Conservation (phyloP, 2,797 vertebrate species). For the Hoplostethus atlanticus region DNA sequence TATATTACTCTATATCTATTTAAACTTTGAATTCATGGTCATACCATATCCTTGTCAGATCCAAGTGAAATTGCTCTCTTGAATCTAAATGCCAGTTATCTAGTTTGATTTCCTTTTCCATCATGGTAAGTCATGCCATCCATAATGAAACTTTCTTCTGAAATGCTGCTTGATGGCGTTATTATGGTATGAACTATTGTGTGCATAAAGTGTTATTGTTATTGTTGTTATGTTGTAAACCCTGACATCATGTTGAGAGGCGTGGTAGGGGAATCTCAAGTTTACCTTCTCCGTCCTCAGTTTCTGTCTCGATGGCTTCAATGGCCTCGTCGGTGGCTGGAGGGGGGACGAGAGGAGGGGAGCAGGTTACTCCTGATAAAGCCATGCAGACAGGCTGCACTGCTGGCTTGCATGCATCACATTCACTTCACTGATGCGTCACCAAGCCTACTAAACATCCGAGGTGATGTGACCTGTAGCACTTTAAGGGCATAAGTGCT, state of each 20-base stretch:
- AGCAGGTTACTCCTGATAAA: slow-evolving; percentile 85
- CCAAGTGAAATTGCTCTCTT: background rate
- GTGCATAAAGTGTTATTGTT: slow-evolving; percentile 24
- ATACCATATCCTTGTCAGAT: background rate
- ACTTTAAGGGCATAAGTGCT: background rate
- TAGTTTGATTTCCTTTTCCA: background rate
- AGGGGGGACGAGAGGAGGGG: slow-evolving; percentile 77
- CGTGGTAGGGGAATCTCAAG: slow-evolving; percentile 53
- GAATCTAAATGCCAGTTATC: background rate
- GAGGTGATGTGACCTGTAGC: background rate
- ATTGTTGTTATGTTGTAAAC: slow-evolving; percentile 2
- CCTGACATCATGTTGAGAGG: slow-evolving; percentile 40
- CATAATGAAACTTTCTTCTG: slow-evolving; percentile 17
- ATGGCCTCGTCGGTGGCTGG: slow-evolving; percentile 91
- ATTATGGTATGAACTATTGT: slow-evolving; percentile 36
- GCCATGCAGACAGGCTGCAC: slow-evolving; percentile 81
- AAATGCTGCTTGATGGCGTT: slow-evolving; percentile 34
- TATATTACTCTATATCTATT: background rate
- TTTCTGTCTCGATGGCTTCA: slow-evolving; percentile 87
- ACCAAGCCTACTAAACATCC: too few species aligned
- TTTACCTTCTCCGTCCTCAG: slow-evolving; percentile 89
- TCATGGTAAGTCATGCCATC: slow-evolving; percentile 40
- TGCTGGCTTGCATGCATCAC: too few species aligned
- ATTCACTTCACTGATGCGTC: background rate
- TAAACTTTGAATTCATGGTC: background rate